Conservation (phyloP, 2,113 vertebrate species). For the Anthoscopus minutus region DNA sequence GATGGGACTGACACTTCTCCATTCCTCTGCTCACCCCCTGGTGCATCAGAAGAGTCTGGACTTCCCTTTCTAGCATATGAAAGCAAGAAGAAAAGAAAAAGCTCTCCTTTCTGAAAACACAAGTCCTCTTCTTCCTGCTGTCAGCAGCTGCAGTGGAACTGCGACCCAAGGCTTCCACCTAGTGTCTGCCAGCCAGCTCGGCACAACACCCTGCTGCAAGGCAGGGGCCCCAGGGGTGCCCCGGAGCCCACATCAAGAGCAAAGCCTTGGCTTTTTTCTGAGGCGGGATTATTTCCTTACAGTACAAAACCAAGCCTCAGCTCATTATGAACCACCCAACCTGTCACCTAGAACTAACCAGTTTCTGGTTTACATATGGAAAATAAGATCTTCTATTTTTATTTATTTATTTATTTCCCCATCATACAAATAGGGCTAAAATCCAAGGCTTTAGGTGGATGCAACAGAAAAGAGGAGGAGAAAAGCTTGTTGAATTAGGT, state of each 20-base stretch:
- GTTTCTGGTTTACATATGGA: background rate
- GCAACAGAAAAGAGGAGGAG: constrained; percentile 5
- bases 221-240: background rate
- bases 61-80: background rate
- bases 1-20: background rate
- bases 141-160: background rate
- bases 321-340: background rate
- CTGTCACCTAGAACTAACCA: background rate
- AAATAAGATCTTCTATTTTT: background rate
- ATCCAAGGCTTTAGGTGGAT: background rate
- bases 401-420: background rate
- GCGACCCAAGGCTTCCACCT: constrained; percentile 66
- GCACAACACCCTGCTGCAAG: background rate
- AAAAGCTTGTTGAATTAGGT: constrained; percentile 20
- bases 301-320: background rate
- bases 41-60: background rate
- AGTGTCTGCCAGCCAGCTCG: background rate
- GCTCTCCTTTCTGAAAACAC: background rate
- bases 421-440: background rate
- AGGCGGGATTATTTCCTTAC: background rate
- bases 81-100: background rate
- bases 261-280: background rate
- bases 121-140: background rate
- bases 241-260: background rate
- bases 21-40: background rate